Base-by-base conservation (phyloP, 2,797 vertebrate species). In the Acanthornis magna region DNA sequence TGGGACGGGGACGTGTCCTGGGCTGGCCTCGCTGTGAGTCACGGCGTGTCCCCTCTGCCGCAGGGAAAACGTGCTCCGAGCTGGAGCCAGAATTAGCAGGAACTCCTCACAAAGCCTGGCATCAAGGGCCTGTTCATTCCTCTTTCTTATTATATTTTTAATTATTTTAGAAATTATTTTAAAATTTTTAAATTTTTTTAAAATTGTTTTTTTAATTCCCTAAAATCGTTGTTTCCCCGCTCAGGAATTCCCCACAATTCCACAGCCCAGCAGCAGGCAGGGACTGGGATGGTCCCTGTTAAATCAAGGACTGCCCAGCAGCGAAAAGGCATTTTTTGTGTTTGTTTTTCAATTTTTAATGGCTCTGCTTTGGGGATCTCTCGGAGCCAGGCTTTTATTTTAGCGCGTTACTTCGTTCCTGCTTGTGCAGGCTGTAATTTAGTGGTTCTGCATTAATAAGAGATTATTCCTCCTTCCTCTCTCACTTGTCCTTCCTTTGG, bases 401-500 rank as follows among this genome's bases (percentile, higher is more conserved):
- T 21, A 74, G 62, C 1, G 4, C 2, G 0, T 70, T 62, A 16
- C 71, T 82, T 55, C 68, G 57, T 87, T 91, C 85, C 83, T 63
- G 73, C 45, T 47, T 70, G 26, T 10, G 27, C 61, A 67, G 84
- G 94, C 90, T 95, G 81, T 74, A 93, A 89, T 94, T 96, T 79
- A 86, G 89, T 2, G 32, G 29, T 87, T 89, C 68, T 74, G 76
- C 57, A 62, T 87, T 93, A 94, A 86, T 92, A 82, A 89, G 86
- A 55, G 61, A 92, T 82, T 50, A 50, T 58, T 71, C 60, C 57
- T 82, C 66, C 74, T 92, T 72, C 85, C 26, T 58, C 40, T 91
- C 80, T 77, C 71, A 19, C 68, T 93, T 27, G 11, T 63, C 88
- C 53, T 81, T 91, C 65, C 65, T 90, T 68, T 18, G 54, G 62